Evolutionary conservation across 2,113 vertebrate genomes (phyloP).

Genomic region (Lethenteron reissneri): DNA sequence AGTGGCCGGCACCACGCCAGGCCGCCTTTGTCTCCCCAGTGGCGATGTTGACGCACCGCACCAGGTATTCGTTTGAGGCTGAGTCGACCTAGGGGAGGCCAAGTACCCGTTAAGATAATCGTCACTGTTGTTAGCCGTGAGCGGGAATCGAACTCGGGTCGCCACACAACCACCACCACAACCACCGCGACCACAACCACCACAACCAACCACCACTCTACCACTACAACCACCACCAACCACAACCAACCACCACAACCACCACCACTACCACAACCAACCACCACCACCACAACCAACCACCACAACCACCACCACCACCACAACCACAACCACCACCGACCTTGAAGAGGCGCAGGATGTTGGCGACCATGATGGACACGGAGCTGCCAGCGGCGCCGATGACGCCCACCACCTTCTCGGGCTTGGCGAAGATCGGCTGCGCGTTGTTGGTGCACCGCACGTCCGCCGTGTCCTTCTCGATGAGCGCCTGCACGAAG

Average conservation of each 20-base stretch:
- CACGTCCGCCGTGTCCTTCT: conserved; percentile 35
- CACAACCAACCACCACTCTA: neutral
- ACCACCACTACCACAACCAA: conserved; percentile 11
- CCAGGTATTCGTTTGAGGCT: too few relatives aligned
- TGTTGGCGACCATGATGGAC: conserved; percentile 75
- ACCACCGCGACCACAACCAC: neutral
- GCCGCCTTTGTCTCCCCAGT: too few relatives aligned
- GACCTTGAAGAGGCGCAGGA: conserved; percentile 52
- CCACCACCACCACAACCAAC: neutral
- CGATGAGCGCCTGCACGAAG: conserved; percentile 64
- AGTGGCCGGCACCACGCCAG: too few relatives aligned
- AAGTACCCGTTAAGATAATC: too few relatives aligned
- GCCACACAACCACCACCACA: neutral
- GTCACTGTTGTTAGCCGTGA: too few relatives aligned
- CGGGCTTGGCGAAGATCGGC: conserved; percentile 41
- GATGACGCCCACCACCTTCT: conserved; percentile 51
- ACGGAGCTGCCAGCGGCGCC: conserved; percentile 55
- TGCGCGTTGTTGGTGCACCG: conserved; percentile 43
- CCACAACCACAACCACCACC: conserved; percentile 11
- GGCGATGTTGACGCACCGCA: too few relatives aligned
- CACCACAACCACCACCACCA: too few relatives aligned
- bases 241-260: neutral
- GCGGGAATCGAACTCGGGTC: too few relatives aligned
- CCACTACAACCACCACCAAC: conserved; percentile 12
- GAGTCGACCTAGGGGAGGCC: too few relatives aligned